Base-by-base conservation (phyloP, 2,888 invertebrate genomes). In the Polietes domitor region DNA sequence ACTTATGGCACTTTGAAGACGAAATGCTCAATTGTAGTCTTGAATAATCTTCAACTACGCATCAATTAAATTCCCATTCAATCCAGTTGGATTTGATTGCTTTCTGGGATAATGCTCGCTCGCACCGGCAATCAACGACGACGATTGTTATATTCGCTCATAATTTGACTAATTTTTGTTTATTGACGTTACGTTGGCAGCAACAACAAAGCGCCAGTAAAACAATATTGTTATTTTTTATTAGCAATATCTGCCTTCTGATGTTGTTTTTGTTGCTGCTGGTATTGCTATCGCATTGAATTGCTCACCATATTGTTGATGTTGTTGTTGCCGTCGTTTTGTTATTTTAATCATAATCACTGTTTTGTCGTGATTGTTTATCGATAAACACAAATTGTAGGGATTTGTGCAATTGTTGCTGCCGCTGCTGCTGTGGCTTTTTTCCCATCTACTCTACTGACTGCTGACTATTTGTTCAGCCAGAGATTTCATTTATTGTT, bases 401-500 rank as follows among this genome's bases (percentile, higher is more conserved):
- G 72, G 37, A 77, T 50, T 78, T 75, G 24, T 70, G 55, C 43
- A 10, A 55, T 58, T 63, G 17, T 55, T 41, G 19, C 28, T 73
- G 32, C 6, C 24, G 12, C n/a, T 37, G 26, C 65, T 55, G 26
- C 12, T 70, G 58, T 28, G 72, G 9, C n/a, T 58, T 72, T 83
- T 81, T 82, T n/a, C n/a, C n/a, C n/a, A 58, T 83, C 63, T 86
- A 83, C 77, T 50, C 50, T 10, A 58, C 9, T 9, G 24, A 55
- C 26, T 10, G 32, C 6, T 61, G 28, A 15, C 77, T 41, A 37
- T 55, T 85, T 78, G 88, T 88, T 88, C 86, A 88, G 88, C 86
- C 86, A 88, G 89, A 88, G 88, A 88, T 88, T 88, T 88, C 77
- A 81, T 70, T 77, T 70, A 41, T 73, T 77, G 65, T 87, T 88